Percentiles rank a stretch among this genome's conserved stretches.
These are phyloP conservation scores for Struthio camelus DNA, from an alignment of 2,113 vertebrate species.

Conservation along the genomic window DNA sequence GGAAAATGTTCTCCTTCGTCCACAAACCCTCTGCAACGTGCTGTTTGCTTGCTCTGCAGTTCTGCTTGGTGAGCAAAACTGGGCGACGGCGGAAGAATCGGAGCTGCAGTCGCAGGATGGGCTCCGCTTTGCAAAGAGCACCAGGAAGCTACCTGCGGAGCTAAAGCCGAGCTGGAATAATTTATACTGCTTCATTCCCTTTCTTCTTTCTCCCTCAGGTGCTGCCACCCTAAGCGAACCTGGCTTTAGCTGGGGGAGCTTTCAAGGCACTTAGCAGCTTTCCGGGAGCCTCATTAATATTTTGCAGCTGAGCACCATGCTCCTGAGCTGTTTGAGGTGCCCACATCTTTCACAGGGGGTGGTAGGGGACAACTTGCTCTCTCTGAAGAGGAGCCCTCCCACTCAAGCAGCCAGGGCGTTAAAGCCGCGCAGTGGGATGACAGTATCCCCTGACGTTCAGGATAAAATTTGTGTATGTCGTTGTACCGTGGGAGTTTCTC, in stretches of 20 bases:
- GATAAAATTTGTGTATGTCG: no score
- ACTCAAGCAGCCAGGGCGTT: no score
- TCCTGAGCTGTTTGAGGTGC: background rate
- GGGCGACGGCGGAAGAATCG: no score
- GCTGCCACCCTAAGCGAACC: slow-evolving; percentile 9
- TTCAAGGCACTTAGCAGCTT: background rate
- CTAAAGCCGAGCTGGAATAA: background rate
- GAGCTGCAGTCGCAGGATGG: background rate
- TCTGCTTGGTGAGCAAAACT: no score
- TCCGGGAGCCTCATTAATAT: background rate
- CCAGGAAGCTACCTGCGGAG: background rate
- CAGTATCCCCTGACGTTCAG: no score
- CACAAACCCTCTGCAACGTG: no score
- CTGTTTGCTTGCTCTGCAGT: no score
- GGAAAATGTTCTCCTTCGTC: background rate
- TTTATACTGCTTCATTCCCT: slow-evolving; percentile 4
- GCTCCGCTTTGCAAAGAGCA: background rate
- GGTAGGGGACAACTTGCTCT: slow-evolving; percentile 2
- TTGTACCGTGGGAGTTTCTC: no score
- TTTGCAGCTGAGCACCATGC: background rate
- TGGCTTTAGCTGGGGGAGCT: background rate
- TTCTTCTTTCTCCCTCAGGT: background rate
- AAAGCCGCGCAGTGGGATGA: no score
- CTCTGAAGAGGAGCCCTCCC: slow-evolving; percentile 2
- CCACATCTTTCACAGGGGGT: background rate